These are phyloP conservation scores for Microplitis manilae DNA, from an alignment of 2,888 invertebrate genomes.

Conservation along the genomic window DNA sequence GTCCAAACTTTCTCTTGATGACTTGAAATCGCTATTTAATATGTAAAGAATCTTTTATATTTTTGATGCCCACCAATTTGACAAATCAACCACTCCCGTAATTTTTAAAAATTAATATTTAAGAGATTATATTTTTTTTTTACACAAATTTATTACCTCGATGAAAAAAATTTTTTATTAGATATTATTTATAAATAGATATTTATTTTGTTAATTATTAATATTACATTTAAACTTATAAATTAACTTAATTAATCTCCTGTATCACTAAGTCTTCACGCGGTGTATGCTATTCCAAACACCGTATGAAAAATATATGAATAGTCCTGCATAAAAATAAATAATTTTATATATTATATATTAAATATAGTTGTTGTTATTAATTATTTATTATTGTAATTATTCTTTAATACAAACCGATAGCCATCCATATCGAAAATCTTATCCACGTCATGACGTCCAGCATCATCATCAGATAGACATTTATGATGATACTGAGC, in stretches of 20 bases:
- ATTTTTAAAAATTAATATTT: not conserved
- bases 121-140: too few species aligned
- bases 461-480: slow-evolving; percentile 88
- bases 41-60: slow-evolving; percentile 13
- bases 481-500: slow-evolving; percentile 85
- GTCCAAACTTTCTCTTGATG: slow-evolving; percentile 84
- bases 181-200: slow-evolving; percentile 19
- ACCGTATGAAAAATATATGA: slow-evolving; percentile 83
- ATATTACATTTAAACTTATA: not conserved
- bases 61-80: not conserved
- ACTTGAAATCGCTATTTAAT: slow-evolving; percentile 24
- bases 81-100: not conserved
- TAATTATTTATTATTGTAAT: slow-evolving; percentile 5
- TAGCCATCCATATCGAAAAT: slow-evolving; percentile 84
- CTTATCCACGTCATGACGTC: slow-evolving; percentile 87
- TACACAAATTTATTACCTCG: too few species aligned
- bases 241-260: not conserved
- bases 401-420: slow-evolving; percentile 76
- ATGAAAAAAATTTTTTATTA: not conserved
- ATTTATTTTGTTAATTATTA: slow-evolving; percentile 20
- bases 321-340: slow-evolving; percentile 74
- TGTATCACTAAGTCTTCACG: slow-evolving; percentile 61
- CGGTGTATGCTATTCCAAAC: slow-evolving; percentile 77
- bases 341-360: not conserved
- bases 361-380: slow-evolving; percentile 7